Percentiles rank a stretch among this genome's conserved stretches.
Evolutionary conservation across 2,113 vertebrate genomes (phyloP).

Genomic region (Thalassarche chlororhynchos): DNA sequence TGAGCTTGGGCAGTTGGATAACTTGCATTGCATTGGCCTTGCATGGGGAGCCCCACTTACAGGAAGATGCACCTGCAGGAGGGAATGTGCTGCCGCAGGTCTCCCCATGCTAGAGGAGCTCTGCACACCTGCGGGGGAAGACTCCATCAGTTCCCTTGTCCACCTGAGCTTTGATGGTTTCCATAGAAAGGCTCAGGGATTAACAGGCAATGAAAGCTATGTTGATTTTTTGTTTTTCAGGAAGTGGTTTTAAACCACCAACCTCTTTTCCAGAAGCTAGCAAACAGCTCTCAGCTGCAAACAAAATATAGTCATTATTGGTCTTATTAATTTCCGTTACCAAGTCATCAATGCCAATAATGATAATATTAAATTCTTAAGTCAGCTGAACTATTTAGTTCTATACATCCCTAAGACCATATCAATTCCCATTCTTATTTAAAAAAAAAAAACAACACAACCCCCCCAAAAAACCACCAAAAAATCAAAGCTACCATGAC

Average conservation of each 20-base stretch:
- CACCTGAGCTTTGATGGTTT: background rate
- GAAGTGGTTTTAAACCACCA: background rate
- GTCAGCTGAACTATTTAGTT: background rate
- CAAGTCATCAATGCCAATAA: background rate
- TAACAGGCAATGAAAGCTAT: background rate
- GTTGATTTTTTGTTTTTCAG: background rate
- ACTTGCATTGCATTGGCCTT: background rate
- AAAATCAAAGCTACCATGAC: background rate
- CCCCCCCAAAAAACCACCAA: too few relatives aligned
- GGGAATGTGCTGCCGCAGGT: accelerated
- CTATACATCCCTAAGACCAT: background rate
- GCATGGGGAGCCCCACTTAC: accelerated
- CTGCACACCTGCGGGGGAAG: background rate
- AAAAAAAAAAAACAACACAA: too few relatives aligned
- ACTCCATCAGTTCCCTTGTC: background rate
- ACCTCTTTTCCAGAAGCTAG: background rate
- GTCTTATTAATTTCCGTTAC: background rate
- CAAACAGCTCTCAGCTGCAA: background rate
- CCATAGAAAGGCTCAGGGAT: background rate
- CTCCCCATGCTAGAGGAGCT: background rate
- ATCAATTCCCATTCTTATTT: background rate
- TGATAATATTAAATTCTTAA: background rate
- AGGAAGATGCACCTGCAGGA: background rate
- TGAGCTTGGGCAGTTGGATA: background rate
- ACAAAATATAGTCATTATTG: background rate